Evolutionary conservation across 2,888 invertebrate genomes (phyloP).

Genomic region (Nomada lathburiana): DNA sequence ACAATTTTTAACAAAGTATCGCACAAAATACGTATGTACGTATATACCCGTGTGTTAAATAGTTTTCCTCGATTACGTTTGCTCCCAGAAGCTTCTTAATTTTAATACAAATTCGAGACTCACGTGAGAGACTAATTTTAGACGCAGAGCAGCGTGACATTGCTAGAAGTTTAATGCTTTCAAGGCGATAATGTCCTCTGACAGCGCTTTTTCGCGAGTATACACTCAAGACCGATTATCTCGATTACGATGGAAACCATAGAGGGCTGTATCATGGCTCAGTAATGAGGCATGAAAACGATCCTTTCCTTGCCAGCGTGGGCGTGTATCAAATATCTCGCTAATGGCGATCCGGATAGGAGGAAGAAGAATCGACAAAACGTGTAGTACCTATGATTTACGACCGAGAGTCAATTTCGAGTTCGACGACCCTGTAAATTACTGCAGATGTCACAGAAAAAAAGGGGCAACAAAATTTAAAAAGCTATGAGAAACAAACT

Average conservation of each 20-base stretch:
- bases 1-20: not conserved
- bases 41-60: not conserved
- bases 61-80: not conserved
- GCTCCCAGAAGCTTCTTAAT: not conserved
- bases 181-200: not conserved
- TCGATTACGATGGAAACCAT: slow-evolving; percentile 40
- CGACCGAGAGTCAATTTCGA: slow-evolving; percentile 9
- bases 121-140: not conserved
- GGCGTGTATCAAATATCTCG: slow-evolving; percentile 59
- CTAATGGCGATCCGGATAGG: slow-evolving; percentile 51
- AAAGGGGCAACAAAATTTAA: not conserved
- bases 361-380: slow-evolving; percentile 47
- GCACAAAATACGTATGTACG: not conserved
- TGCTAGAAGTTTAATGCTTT: not conserved
- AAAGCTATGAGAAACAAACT: not conserved
- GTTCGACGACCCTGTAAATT: slow-evolving; percentile 25
- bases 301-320: slow-evolving; percentile 40
- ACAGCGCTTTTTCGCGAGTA: not conserved
- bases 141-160: not conserved
- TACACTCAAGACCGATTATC: slow-evolving; percentile 29
- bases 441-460: not conserved
- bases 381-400: slow-evolving; percentile 55
- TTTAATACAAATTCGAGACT: not conserved
- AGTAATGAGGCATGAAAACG: slow-evolving; percentile 64
- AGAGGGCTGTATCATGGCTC: slow-evolving; percentile 18